Conservation (phyloP, 2,797 vertebrate genomes). For the Characodon lateralis region DNA sequence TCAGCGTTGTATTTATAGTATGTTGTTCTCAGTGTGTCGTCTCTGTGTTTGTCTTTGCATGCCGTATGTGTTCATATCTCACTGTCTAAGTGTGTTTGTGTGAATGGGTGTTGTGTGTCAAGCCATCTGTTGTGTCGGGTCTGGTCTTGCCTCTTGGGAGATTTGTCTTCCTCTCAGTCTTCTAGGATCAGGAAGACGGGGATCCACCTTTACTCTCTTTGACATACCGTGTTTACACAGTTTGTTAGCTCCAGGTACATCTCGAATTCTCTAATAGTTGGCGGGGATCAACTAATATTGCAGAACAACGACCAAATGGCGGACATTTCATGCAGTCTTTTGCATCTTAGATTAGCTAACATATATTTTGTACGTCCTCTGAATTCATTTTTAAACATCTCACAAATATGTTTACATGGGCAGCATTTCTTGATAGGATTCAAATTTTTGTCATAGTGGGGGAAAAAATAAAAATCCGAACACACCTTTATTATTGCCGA, state of each 20-base stretch:
- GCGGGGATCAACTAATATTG: background rate
- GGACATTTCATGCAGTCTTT: background rate
- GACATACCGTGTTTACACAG: slow-evolving; percentile 30
- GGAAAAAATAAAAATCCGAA: no score
- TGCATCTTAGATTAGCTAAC: background rate
- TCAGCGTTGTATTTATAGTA: slow-evolving; percentile 18
- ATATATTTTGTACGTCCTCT: background rate
- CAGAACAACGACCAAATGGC: background rate
- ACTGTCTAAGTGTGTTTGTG: slow-evolving; percentile 20
- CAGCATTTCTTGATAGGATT: no score
- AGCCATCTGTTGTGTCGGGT: slow-evolving; percentile 75
- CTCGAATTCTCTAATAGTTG: background rate
- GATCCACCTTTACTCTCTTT: slow-evolving; percentile 50
- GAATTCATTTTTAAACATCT: background rate
- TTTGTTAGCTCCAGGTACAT: slow-evolving; percentile 31
- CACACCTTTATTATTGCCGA: no score
- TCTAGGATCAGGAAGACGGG: slow-evolving; percentile 57
- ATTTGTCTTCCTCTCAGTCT: slow-evolving; percentile 61
- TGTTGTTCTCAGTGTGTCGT: slow-evolving; percentile 38
- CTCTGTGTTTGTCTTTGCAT: slow-evolving; percentile 56
- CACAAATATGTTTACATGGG: background rate
- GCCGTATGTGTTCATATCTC: slow-evolving; percentile 62
- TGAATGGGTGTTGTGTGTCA: slow-evolving; percentile 32
- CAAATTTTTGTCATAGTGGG: no score
- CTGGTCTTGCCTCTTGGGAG: slow-evolving; percentile 62